phyloP scores from a whole-genome alignment of 2,113 vertebrate species.

The Eptesicus fuscus region DNA sequence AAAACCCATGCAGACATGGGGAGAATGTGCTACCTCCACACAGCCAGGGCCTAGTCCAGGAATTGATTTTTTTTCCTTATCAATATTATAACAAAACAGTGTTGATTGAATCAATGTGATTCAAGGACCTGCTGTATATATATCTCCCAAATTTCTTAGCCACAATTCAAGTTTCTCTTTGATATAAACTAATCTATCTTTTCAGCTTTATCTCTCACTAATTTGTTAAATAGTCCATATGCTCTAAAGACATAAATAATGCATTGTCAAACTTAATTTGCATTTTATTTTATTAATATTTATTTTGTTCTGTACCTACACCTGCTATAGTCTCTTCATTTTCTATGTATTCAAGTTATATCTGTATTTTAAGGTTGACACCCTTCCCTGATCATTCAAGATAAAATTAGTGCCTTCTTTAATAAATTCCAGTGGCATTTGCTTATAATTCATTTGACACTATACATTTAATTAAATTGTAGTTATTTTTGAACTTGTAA shows the following conservation, averaged over 20 bases:
- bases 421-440: not conserved
- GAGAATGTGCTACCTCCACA: not conserved
- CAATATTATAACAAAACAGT: not conserved
- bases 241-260: not conserved
- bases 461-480: not conserved
- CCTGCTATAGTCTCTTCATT: not conserved
- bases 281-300: not conserved
- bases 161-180: conserved; percentile 4
- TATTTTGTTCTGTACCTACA: not conserved
- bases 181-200: not conserved
- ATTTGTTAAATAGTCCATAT: not conserved
- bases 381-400: not conserved
- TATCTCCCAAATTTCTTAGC: not conserved
- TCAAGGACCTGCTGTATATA: not conserved
- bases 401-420: not conserved
- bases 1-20: not conserved
- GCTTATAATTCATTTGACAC: not conserved
- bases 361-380: not conserved
- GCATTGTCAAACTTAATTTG: not conserved
- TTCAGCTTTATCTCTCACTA: not conserved
- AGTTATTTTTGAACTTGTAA: not conserved
- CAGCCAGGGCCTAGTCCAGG: not conserved
- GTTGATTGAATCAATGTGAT: not conserved
- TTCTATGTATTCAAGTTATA: not conserved
- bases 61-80: not conserved